Evolutionary conservation across 1,140 invertebrate genomes (phyloP), one percentile per base, ranked within the genome.

Genomic region (Aplysia californica): DNA sequence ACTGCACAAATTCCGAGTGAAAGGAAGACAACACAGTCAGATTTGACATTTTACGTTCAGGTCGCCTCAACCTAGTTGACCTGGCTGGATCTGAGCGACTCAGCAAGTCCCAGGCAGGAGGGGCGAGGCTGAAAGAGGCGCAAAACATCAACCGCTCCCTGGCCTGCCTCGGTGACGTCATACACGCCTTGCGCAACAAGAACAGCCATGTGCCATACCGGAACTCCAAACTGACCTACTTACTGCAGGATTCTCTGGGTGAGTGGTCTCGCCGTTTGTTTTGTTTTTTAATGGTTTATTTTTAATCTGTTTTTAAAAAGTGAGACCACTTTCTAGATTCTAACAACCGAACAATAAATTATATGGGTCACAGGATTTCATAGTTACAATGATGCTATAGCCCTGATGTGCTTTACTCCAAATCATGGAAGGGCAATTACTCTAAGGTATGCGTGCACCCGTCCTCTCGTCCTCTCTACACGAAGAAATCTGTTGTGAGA

Each of bases 61-160:
- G 97, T 10, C 98, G 99, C 89, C 91, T 99, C 33, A 97, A 99
- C 91, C 91, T 99, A 50, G 96, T 93, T 0, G 98, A 99, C 91
- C 91, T 99, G 85, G 98, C 98, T 35, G 98, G 98, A 0, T 97
- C 96, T 80, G 98, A 99, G 90, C 97, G 98, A 88, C 95, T 99
- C 70, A 95, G 94, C 38, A 94, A 97, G 84, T 97, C 97, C 0
- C 98, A 97, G 20, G 95, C 95, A 0, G 93, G 95, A 78, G 97
- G 98, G 81, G 94, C 94, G 76, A 88, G 96, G 68, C 96, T 97
- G 0, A 90, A 96, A 65, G 98, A 99, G 92, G 97, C 97, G 36
- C 91, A 91, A 78, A 98, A 95, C 85, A 99, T 99, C 71, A 99
- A 99, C n/a, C n/a, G n/a, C n/a, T n/a, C 96, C 2, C 90, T 98